Evolutionary conservation across 2,888 invertebrate genomes (phyloP).

Genomic region (Ischnus inquisitorius): DNA sequence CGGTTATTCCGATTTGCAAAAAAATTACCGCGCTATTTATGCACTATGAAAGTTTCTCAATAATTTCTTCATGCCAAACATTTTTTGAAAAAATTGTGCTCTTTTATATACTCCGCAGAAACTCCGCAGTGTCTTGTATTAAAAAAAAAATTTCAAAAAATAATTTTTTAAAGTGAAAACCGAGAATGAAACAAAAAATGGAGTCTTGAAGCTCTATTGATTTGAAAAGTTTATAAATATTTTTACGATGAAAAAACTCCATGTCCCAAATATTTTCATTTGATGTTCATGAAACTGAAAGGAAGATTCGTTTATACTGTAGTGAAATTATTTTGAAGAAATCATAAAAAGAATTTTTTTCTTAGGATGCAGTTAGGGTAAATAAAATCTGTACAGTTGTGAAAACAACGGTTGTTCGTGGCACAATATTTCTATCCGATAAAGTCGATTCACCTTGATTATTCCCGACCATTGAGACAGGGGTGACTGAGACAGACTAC

Average conservation of each 20-base stretch:
- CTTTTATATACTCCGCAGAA: too few species aligned
- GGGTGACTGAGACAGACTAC: conserved; percentile 5
- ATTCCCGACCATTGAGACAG: conserved; percentile 1
- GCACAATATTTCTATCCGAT: not conserved
- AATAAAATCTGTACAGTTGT: not conserved
- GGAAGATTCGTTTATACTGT: not conserved
- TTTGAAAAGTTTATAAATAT: too few species aligned
- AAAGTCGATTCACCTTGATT: conserved; percentile 5
- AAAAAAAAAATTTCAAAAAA: not conserved
- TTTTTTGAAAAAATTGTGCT: too few species aligned
- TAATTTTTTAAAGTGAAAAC: too few species aligned
- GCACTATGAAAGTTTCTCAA: too few species aligned
- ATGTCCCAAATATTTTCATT: too few species aligned
- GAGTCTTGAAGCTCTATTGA: too few species aligned
- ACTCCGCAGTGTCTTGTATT: too few species aligned
- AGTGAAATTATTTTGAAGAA: not conserved
- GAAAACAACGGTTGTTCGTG: not conserved
- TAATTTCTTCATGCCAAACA: too few species aligned
- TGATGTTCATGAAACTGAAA: not conserved
- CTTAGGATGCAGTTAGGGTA: not conserved
- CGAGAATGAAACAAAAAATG: too few species aligned
- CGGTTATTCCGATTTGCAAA: not conserved
- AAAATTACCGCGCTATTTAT: not conserved
- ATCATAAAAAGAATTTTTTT: not conserved
- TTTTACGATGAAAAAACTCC: too few species aligned